phyloP scores from a whole-genome alignment of 2,888 invertebrate species.

The Noctua comes region DNA sequence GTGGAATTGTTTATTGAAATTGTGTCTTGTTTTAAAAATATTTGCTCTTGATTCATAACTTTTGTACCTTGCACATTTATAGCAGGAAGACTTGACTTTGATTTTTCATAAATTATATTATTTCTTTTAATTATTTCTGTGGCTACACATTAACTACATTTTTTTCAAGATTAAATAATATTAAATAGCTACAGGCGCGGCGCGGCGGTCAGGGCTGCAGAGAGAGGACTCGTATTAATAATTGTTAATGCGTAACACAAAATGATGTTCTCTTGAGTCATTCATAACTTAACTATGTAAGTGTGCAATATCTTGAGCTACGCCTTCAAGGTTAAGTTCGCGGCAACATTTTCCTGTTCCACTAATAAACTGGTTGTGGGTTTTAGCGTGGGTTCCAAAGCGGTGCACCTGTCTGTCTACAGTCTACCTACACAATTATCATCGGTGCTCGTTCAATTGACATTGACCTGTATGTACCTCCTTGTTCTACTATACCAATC shows the following conservation, averaged over 20 bases:
- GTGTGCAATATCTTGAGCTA: neutral
- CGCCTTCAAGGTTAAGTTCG: constrained; percentile 8
- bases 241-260: neutral
- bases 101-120: neutral
- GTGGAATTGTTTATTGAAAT: neutral
- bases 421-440: neutral
- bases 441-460: neutral
- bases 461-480: neutral
- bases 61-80: neutral
- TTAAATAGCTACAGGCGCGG: too few species aligned
- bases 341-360: constrained; percentile 42
- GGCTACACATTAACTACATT: too few species aligned
- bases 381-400: neutral
- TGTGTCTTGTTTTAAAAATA: neutral
- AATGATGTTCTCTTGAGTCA: neutral
- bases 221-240: too few species aligned
- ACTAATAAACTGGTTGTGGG: constrained; percentile 2
- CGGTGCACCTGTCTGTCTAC: neutral
- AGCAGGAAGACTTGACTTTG: neutral
- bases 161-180: too few species aligned
- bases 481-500: neutral
- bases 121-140: neutral
- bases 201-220: too few species aligned
- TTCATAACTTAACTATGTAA: neutral
- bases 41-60: neutral